Evolutionary conservation across 2,797 vertebrate genomes (phyloP).

Genomic region (Remorina albescens): DNA sequence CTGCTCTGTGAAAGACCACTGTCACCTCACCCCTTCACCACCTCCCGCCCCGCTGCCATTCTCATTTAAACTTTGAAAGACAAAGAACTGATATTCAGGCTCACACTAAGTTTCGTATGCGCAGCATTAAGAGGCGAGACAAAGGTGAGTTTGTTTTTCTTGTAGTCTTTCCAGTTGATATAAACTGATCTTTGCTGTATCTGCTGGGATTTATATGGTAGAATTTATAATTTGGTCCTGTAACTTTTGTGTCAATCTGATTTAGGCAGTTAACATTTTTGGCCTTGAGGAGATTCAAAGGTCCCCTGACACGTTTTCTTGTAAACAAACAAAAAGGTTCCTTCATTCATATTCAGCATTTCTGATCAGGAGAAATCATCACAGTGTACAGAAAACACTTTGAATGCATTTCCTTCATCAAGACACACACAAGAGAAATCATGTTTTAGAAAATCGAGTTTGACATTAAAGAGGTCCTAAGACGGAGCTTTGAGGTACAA

Average conservation of each 20-base stretch:
- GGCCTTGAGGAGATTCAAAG: background rate
- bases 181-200: background rate
- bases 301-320: background rate
- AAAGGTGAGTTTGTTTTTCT: slow-evolving; percentile 46
- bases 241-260: background rate
- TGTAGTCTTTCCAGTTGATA: fast-evolving
- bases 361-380: background rate
- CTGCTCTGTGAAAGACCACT: slow-evolving; percentile 46
- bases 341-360: background rate
- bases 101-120: slow-evolving; percentile 29
- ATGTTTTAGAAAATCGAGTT: background rate
- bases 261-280: background rate
- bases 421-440: background rate
- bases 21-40: slow-evolving; percentile 30
- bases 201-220: background rate
- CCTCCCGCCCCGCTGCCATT: background rate
- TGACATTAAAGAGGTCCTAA: background rate
- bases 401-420: background rate
- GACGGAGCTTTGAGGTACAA: slow-evolving; percentile 1
- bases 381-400: fast-evolving
- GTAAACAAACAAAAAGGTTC: background rate
- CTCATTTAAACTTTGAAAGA: background rate
- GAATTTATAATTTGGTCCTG: background rate
- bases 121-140: slow-evolving; percentile 19
- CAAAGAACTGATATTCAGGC: background rate